Base-by-base conservation (phyloP, 2,113 vertebrate genomes). In the Hemichromis elongatus region DNA sequence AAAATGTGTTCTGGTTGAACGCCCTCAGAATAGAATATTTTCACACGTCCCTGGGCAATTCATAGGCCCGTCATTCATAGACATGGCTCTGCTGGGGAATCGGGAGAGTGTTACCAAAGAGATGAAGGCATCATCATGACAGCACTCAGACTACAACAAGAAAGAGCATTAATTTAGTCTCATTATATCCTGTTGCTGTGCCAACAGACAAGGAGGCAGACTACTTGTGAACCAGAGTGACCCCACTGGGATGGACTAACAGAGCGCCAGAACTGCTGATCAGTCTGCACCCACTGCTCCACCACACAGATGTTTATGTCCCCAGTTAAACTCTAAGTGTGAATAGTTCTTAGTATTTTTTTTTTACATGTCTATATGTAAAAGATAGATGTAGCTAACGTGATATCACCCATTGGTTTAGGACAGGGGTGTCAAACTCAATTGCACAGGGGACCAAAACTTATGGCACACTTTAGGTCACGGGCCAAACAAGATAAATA, bases 171-270 rank as follows among this genome's bases (percentile, higher is more conserved):
- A 35, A 87, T 90, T 90, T 88, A 77, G 59, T 86, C 84, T 92
- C 81, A 92, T 92, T 92, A 90, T 88, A 54, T 83, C 52, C 86
- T 82, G 93, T 94, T 95, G 92, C 94, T 86, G 57, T 95, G 94
- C 92, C 90, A 94, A 93, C 89, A 5, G 78, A 86, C 80, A 59
- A 79, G 82, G 81, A 86, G 93, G 86, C 85, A 90, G 85, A 61
- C 70, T 86, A 55, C 63, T 42, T 42, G 82, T 86, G 85, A 92
- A 82, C 75, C 79, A 55, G 5, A 28, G 81, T 90, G 87, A 91
- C 87, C 84, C 56, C 77, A 33, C 56, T 59, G 24, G 14, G 63
- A 80, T 56, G 45, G 24, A 80, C 37, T 56, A 75, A 63, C 77
- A 85, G 19, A 33, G 19, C 16, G n/a, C 56, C 45, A 1, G 13